Evolutionary conservation across 2,113 vertebrate genomes (phyloP).

Genomic region (Corynorhinus townsendii): DNA sequence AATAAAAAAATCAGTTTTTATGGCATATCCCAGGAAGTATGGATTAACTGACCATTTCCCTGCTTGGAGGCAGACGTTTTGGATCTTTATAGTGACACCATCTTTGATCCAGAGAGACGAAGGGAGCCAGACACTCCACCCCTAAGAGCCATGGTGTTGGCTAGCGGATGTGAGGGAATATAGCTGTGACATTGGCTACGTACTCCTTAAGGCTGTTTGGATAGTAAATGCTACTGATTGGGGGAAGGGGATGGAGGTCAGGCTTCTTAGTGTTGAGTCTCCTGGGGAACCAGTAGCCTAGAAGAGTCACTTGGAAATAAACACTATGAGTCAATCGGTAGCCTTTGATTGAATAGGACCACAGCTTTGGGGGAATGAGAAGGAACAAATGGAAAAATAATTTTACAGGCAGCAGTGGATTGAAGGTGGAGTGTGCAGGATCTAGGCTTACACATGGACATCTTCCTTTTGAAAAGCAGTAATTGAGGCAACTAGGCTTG

Average conservation of each 20-base stretch:
- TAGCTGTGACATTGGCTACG: neutral
- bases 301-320: slow-evolving; percentile 8
- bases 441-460: neutral
- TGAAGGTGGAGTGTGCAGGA: neutral
- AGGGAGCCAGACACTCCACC: neutral
- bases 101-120: neutral
- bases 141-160: neutral
- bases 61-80: neutral
- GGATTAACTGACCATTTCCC: neutral
- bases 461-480: slow-evolving; percentile 55
- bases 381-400: slow-evolving; percentile 1
- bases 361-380: neutral
- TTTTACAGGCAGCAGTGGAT: neutral
- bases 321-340: neutral
- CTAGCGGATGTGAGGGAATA: neutral
- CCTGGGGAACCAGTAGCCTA: neutral
- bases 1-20: neutral
- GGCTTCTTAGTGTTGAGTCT: neutral
- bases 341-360: neutral
- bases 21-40: neutral
- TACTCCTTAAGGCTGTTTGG: neutral
- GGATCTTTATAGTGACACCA: neutral
- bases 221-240: neutral
- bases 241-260: neutral
- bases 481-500: slow-evolving; percentile 28